Evolutionary conservation across 2,888 invertebrate genomes (phyloP).

Genomic region (Pimpla rufipes): DNA sequence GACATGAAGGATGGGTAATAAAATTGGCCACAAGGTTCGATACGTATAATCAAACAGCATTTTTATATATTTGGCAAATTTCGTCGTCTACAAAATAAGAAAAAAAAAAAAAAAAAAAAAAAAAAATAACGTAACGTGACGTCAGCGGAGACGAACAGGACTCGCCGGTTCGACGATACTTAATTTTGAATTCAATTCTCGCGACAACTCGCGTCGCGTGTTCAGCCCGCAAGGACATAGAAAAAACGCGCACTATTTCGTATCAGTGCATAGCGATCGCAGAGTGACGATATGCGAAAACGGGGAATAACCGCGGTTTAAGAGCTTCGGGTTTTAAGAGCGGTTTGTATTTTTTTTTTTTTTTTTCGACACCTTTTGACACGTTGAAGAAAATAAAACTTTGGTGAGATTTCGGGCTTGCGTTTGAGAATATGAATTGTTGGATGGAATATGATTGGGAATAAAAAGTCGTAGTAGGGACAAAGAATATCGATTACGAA

Average conservation of each 20-base stretch:
- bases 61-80: not conserved
- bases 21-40: conserved; percentile 52
- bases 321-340: too few species aligned
- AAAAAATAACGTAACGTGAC: too few species aligned
- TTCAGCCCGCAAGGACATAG: too few species aligned
- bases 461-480: too few species aligned
- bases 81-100: not conserved
- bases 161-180: not conserved
- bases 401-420: not conserved
- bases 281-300: too few species aligned
- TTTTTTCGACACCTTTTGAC: not conserved
- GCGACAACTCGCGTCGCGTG: too few species aligned
- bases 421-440: not conserved
- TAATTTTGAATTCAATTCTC: not conserved
- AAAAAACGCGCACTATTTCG: not conserved
- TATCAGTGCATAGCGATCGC: not conserved
- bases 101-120: not conserved
- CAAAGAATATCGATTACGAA: too few species aligned
- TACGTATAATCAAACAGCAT: not conserved
- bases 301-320: too few species aligned
- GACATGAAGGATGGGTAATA: conserved; percentile 53
- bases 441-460: too few species aligned
- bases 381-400: not conserved
- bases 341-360: too few species aligned
- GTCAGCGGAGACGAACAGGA: too few species aligned